Percentiles rank a stretch among this genome's conserved stretches.
Conservation (phyloP, 2,888 invertebrate genomes). For the Hetaerina titia region DNA sequence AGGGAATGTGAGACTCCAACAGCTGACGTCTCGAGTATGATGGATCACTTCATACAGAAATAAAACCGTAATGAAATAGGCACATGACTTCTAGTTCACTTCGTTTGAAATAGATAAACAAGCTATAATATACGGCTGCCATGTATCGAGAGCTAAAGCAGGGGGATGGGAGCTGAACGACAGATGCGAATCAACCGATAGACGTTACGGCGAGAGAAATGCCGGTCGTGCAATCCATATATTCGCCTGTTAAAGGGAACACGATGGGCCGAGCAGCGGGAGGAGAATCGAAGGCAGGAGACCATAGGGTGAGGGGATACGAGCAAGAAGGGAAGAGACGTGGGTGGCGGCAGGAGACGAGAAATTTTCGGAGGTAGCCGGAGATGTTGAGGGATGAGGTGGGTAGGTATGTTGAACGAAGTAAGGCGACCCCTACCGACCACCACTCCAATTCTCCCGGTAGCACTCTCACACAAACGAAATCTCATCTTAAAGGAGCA, state of each 20-base stretch:
- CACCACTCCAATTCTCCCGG: slow-evolving; percentile 36
- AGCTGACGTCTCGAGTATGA: background rate
- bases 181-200: background rate
- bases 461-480: slow-evolving; percentile 42
- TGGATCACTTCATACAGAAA: background rate
- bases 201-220: background rate
- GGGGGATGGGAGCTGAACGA: background rate
- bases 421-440: slow-evolving; percentile 36
- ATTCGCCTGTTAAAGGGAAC: background rate
- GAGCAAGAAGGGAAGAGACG: background rate
- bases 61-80: background rate
- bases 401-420: background rate
- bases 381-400: background rate
- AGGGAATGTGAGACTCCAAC: background rate
- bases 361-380: background rate
- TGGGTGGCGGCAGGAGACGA: background rate
- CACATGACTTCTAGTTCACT: background rate
- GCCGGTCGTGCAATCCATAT: background rate
- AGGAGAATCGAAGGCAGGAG: background rate
- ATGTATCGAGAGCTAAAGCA: background rate
- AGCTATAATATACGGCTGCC: background rate
- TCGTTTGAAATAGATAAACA: background rate
- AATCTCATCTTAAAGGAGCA: slow-evolving; percentile 49
- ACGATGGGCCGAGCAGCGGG: background rate
- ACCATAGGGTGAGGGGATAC: background rate